phyloP scores from a whole-genome alignment of 1,140 invertebrate species.

The Apis laboriosa region DNA sequence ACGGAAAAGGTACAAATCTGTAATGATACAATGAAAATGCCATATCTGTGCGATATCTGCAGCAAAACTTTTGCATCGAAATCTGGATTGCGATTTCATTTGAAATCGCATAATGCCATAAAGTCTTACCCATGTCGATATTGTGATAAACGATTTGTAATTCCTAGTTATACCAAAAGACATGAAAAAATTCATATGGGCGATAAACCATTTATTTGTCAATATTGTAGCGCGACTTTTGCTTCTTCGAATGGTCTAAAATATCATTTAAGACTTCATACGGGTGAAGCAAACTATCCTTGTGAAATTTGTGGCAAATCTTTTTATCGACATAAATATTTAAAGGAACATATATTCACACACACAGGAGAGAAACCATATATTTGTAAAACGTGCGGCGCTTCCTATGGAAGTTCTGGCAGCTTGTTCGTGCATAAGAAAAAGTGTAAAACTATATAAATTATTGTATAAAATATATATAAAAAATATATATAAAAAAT shows the following conservation, averaged over 20 bases:
- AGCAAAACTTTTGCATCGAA: conserved; percentile 65
- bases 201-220: conserved; percentile 54
- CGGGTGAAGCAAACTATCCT: conserved; percentile 49
- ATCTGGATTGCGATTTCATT: conserved; percentile 63
- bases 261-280: conserved; percentile 58
- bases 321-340: conserved; percentile 57
- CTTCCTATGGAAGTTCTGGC: conserved; percentile 63
- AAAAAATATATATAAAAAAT: not conserved
- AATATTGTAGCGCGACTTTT: conserved; percentile 56
- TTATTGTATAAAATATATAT: too few relatives aligned
- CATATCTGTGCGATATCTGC: conserved; percentile 60
- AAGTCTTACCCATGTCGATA: conserved; percentile 60
- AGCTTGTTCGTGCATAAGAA: conserved; percentile 67
- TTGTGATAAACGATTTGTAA: conserved; percentile 61
- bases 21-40: not conserved
- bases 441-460: conserved; percentile 48
- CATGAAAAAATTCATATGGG: conserved; percentile 46
- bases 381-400: conserved; percentile 59
- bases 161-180: conserved; percentile 54
- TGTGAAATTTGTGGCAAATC: conserved; percentile 60
- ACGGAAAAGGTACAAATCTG: not conserved
- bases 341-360: conserved; percentile 66
- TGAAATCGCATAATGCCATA: conserved; percentile 54
- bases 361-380: conserved; percentile 71
- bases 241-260: conserved; percentile 65